phyloP scores from a whole-genome alignment of 2,113 vertebrate species.

The Grantiella picta region DNA sequence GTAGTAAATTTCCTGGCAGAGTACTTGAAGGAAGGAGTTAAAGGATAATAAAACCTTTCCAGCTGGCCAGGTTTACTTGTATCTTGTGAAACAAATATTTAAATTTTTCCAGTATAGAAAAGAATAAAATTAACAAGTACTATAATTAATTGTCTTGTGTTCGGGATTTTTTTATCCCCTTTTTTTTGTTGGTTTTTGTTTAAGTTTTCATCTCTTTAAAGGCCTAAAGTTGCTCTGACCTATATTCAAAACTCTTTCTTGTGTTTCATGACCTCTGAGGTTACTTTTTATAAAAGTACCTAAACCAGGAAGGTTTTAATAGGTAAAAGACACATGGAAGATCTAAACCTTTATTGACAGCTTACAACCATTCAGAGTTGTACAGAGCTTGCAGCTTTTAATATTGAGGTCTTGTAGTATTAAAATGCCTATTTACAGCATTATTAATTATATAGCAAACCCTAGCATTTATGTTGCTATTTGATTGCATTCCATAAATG shows the following conservation, averaged over 20 bases:
- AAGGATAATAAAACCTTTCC: neutral
- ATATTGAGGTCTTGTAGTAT: neutral
- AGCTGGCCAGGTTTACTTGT: neutral
- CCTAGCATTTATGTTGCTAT: neutral
- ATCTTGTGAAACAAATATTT: neutral
- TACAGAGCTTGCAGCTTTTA: slow-evolving; percentile 6
- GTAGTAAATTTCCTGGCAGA: neutral
- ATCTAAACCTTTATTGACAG: neutral
- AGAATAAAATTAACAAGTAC: neutral
- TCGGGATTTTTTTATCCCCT: fast-evolving
- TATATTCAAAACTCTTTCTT: neutral
- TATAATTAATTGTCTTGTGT: neutral
- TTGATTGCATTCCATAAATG: slow-evolving; percentile 26
- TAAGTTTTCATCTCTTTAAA: neutral
- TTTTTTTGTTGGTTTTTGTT: neutral
- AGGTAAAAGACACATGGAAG: neutral
- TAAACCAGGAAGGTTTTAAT: neutral
- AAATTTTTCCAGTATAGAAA: neutral
- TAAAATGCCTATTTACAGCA: slow-evolving; percentile 22
- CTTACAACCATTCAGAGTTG: neutral
- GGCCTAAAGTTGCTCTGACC: neutral
- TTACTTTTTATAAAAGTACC: neutral
- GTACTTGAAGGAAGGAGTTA: neutral
- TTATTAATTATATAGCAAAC: slow-evolving; percentile 64
- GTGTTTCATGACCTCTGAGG: neutral